Percentiles rank a stretch among this genome's conserved stretches.
These are phyloP conservation scores for Tridacna crocea DNA, from an alignment of 2,888 invertebrate species.

Conservation along the genomic window DNA sequence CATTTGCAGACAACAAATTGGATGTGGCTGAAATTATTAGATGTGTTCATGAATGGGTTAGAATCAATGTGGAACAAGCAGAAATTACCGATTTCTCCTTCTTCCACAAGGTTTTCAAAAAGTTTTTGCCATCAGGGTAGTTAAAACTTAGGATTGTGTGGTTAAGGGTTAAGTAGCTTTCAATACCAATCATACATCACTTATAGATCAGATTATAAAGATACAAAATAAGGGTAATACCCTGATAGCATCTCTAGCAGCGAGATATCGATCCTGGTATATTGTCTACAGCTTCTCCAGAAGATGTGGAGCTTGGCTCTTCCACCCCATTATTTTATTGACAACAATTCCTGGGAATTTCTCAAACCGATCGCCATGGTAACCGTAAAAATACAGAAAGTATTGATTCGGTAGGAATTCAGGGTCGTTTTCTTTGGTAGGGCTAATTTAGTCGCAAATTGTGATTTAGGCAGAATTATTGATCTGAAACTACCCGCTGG, in stretches of 20 bases:
- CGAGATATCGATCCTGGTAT: background rate
- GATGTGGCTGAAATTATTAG: no score
- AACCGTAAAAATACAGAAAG: slow-evolving; percentile 44
- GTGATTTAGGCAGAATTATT: slow-evolving; percentile 56
- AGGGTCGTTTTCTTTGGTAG: slow-evolving; percentile 43
- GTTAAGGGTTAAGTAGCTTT: no score
- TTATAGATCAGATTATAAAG: no score
- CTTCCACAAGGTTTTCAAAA: no score
- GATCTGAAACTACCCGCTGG: slow-evolving; percentile 58
- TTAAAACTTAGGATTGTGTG: no score
- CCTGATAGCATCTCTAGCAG: slow-evolving; percentile 1
- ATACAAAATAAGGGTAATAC: slow-evolving; percentile 1
- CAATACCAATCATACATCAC: no score
- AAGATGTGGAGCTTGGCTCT: slow-evolving; percentile 10
- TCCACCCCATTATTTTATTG: slow-evolving; percentile 56
- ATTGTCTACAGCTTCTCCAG: slow-evolving; percentile 5
- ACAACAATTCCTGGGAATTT: slow-evolving; percentile 29
- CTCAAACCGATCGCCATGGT: slow-evolving; percentile 46
- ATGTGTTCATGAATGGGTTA: no score
- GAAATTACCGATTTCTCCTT: no score
- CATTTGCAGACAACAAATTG: no score
- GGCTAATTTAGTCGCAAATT: slow-evolving; percentile 51
- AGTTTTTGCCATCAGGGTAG: no score
- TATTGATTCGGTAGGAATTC: slow-evolving; percentile 49
- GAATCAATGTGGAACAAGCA: no score